Conservation (phyloP, 1,140 invertebrate species). For the Aphis gossypii region DNA sequence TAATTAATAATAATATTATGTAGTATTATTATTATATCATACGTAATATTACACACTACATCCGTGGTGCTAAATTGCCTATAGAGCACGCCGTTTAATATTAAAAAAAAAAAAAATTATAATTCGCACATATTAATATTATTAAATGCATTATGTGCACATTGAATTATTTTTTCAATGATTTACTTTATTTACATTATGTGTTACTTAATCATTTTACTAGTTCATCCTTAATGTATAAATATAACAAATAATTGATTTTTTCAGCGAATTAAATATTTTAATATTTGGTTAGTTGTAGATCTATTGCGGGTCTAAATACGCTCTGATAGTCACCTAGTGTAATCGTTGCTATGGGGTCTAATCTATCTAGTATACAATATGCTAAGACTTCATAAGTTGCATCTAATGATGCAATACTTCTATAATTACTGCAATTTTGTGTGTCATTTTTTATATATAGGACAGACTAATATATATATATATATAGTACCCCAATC, state of each 20-base stretch:
- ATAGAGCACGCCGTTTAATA: constrained; percentile 30
- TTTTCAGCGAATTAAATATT: background rate
- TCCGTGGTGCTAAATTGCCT: constrained; percentile 53
- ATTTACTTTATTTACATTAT: background rate
- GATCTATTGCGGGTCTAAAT: too few relatives aligned
- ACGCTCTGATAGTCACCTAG: too few relatives aligned
- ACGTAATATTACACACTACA: background rate
- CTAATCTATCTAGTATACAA: too few relatives aligned
- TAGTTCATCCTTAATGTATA: background rate
- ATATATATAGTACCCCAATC: too few relatives aligned
- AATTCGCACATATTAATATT: background rate
- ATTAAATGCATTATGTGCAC: background rate
- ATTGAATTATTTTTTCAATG: background rate
- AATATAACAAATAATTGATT: background rate
- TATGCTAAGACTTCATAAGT: too few relatives aligned
- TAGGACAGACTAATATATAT: too few relatives aligned
- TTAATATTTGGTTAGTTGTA: too few relatives aligned
- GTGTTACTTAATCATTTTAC: background rate
- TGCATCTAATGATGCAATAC: too few relatives aligned
- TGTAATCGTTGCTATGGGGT: too few relatives aligned
- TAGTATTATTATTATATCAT: background rate
- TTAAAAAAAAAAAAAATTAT: background rate
- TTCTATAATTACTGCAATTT: too few relatives aligned
- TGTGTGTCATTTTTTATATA: too few relatives aligned
- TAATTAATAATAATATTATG: too few relatives aligned